Evolutionary conservation across 2,888 invertebrate species (phyloP).

Genomic region (Beris chalybata): DNA sequence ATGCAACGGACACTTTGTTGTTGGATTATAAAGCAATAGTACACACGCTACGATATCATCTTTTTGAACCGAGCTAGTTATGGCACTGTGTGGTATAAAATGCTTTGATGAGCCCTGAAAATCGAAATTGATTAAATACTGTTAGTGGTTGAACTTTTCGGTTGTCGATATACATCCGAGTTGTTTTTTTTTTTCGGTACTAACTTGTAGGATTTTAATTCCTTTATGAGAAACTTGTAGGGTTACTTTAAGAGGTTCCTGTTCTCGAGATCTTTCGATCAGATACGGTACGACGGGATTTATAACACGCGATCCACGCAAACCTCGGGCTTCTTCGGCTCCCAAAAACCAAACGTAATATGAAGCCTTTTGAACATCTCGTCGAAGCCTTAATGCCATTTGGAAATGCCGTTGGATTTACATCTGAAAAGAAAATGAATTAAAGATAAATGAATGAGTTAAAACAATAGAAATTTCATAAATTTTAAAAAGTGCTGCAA

Average conservation of each 20-base stretch:
- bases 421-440: constrained; percentile 20
- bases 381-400: constrained; percentile 79
- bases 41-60: constrained; percentile 94
- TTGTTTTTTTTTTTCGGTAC: background rate
- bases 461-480: background rate
- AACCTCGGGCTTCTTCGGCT: constrained; percentile 89
- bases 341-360: constrained; percentile 95
- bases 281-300: constrained; percentile 82
- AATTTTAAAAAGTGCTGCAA: background rate
- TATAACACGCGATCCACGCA: constrained; percentile 83
- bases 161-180: background rate
- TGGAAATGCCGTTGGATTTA: constrained; percentile 20
- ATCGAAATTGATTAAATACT: background rate
- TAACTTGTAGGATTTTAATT: constrained; percentile 86
- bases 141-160: too few species aligned
- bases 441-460: constrained; percentile 7
- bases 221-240: constrained; percentile 91
- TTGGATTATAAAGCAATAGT: constrained; percentile 88
- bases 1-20: constrained; percentile 91
- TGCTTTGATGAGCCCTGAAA: constrained; percentile 75
- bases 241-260: constrained; percentile 89
- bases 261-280: constrained; percentile 79
- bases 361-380: constrained; percentile 87
- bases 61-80: constrained; percentile 86
- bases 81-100: constrained; percentile 90